Percentiles rank a stretch among this genome's conserved stretches.
Conservation (phyloP, 2,888 invertebrate species). For the Ochropacha duplaris region DNA sequence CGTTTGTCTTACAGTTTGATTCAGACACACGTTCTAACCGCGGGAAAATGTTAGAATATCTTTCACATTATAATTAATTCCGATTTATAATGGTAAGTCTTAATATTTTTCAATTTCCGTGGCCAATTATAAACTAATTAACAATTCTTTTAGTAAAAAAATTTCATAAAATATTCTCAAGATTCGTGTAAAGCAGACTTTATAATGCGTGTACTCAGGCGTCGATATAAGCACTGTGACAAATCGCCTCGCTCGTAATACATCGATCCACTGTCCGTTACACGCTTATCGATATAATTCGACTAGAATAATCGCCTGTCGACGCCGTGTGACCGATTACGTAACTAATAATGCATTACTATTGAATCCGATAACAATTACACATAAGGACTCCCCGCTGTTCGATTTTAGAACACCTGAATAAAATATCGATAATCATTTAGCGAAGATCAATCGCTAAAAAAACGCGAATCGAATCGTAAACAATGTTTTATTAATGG, state of each 20-base stretch:
- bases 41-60: neutral
- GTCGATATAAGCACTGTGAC: conserved; percentile 44
- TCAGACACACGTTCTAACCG: conserved; percentile 7
- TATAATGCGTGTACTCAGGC: conserved; percentile 19
- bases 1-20: conserved; percentile 8
- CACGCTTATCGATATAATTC: conserved; percentile 33
- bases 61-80: neutral
- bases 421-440: conserved; percentile 23
- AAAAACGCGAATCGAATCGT: conserved; percentile 20
- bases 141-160: no score
- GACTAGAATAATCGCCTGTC: conserved; percentile 39
- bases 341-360: conserved; percentile 38
- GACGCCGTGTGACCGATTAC: conserved; percentile 28
- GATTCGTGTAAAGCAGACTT: neutral
- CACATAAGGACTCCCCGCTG: conserved; percentile 42
- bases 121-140: no score
- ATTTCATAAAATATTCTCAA: no score
- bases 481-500: conserved; percentile 34
- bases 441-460: conserved; percentile 20
- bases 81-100: no score
- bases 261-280: conserved; percentile 38
- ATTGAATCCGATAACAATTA: conserved; percentile 46
- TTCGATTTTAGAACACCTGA: conserved; percentile 11
- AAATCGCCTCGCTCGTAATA: conserved; percentile 46
- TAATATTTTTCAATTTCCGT: no score